A percentile compares a stretch with the other conserved stretches of the same genome.
Conservation (phyloP, 2,113 vertebrate genomes). For the Haliaeetus leucogaster region DNA sequence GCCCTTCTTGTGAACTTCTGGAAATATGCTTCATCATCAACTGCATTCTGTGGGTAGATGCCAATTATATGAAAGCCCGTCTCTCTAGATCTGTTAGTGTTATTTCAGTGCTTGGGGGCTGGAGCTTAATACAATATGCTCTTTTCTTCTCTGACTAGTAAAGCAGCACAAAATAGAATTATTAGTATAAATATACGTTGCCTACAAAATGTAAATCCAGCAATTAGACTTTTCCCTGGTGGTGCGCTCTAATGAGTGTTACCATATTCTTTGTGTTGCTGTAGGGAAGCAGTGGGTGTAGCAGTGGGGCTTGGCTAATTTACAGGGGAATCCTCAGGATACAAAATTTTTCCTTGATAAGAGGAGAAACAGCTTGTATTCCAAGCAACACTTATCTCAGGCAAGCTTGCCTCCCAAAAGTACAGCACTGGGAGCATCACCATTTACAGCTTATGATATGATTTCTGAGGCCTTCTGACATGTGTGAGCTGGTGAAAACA, state of each 20-base stretch:
- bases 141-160: constrained; percentile 60
- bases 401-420: not conserved
- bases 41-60: constrained; percentile 36
- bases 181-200: constrained; percentile 65
- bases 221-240: constrained; percentile 64
- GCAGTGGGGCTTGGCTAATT: constrained; percentile 51
- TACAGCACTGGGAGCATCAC: not conserved
- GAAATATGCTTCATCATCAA: constrained; percentile 63
- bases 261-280: constrained; percentile 65
- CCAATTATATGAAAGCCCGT: constrained; percentile 63
- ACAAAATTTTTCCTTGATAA: constrained; percentile 49
- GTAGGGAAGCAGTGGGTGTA: constrained; percentile 54
- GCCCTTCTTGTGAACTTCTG: constrained; percentile 61
- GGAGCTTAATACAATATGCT: constrained; percentile 66
- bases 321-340: constrained; percentile 47
- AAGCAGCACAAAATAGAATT: constrained; percentile 67
- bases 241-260: constrained; percentile 40
- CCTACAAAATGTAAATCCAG: constrained; percentile 69
- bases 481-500: not conserved
- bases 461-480: constrained; percentile 1
- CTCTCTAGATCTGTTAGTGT: constrained; percentile 49
- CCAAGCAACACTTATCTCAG: constrained; percentile 33
- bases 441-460: not conserved
- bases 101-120: constrained; percentile 48
- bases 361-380: constrained; percentile 21